phyloP scores from a whole-genome alignment of 1,140 invertebrate genomes.

The Diabrotica undecimpunctata region DNA sequence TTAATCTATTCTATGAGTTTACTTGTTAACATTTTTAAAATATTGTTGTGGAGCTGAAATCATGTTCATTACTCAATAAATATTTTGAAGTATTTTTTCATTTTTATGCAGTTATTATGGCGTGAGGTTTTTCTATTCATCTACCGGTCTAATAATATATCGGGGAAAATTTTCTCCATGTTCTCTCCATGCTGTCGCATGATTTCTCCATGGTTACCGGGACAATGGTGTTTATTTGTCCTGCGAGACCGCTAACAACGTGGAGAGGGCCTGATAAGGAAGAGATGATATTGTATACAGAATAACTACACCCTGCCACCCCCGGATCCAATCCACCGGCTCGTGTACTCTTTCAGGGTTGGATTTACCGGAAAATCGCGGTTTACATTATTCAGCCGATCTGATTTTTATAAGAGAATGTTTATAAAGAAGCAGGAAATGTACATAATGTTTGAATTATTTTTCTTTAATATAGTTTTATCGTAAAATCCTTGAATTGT shows the following conservation, averaged over 20 bases:
- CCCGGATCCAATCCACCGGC: constrained; percentile 22
- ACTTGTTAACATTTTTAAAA: no score
- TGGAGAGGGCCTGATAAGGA: constrained; percentile 46
- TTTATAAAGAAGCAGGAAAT: no score
- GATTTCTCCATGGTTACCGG: constrained; percentile 50
- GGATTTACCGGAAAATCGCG: constrained; percentile 7
- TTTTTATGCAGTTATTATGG: no score
- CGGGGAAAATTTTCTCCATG: constrained; percentile 36
- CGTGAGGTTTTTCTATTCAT: background rate
- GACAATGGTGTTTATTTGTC: constrained; percentile 51
- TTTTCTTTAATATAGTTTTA: no score
- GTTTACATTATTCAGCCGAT: background rate
- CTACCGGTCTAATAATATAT: constrained; percentile 17
- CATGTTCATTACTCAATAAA: no score
- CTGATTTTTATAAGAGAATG: no score
- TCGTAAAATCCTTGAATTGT: no score
- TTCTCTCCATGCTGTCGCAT: constrained; percentile 44
- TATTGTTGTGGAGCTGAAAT: no score
- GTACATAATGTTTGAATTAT: no score
- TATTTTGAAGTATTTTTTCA: no score
- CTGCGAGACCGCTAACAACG: constrained; percentile 49
- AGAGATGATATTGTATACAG: constrained; percentile 45
- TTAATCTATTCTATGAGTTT: no score
- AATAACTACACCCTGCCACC: constrained; percentile 35
- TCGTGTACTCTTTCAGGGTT: constrained; percentile 11